Conservation (phyloP, 2,797 vertebrate genomes). For the Enteromius fasciolatus region DNA sequence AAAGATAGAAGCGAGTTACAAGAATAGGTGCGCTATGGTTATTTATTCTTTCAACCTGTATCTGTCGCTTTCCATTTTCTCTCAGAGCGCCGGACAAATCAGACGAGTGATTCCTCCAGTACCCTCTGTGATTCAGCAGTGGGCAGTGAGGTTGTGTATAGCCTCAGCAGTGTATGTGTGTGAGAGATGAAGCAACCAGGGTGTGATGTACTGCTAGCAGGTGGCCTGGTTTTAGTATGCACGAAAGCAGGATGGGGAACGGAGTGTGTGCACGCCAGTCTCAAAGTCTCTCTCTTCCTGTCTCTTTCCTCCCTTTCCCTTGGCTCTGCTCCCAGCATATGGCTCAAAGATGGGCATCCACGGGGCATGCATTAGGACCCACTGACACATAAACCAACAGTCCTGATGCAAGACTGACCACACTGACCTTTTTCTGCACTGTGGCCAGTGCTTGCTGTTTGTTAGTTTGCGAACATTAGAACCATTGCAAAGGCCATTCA, state of each 20-base stretch:
- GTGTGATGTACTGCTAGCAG: constrained; percentile 51
- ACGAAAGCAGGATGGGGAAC: constrained; percentile 36
- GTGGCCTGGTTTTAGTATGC: constrained; percentile 52
- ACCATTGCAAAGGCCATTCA: neutral
- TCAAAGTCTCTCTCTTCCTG: constrained; percentile 41
- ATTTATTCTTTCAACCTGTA: constrained; percentile 40
- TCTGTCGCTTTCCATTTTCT: constrained; percentile 35
- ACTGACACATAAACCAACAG: constrained; percentile 52
- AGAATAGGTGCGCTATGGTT: constrained; percentile 45
- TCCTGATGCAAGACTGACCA: constrained; percentile 42
- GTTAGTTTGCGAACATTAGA: neutral
- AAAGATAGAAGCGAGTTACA: constrained; percentile 43
- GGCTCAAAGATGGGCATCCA: constrained; percentile 46
- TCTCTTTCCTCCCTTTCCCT: constrained; percentile 33
- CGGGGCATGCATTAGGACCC: constrained; percentile 48
- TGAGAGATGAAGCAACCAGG: constrained; percentile 34
- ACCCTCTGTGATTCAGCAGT: constrained; percentile 30
- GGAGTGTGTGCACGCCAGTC: constrained; percentile 50
- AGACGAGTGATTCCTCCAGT: constrained; percentile 34
- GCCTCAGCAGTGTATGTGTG: constrained; percentile 1
- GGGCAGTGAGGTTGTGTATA: constrained; percentile 20
- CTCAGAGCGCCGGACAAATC: constrained; percentile 33
- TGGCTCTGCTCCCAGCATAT: constrained; percentile 55
- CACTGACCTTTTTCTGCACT: constrained; percentile 32
- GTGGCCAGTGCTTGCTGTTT: constrained; percentile 22